Evolutionary conservation across 2,888 invertebrate genomes (phyloP).

Genomic region (Agonopterix subpropinquella): DNA sequence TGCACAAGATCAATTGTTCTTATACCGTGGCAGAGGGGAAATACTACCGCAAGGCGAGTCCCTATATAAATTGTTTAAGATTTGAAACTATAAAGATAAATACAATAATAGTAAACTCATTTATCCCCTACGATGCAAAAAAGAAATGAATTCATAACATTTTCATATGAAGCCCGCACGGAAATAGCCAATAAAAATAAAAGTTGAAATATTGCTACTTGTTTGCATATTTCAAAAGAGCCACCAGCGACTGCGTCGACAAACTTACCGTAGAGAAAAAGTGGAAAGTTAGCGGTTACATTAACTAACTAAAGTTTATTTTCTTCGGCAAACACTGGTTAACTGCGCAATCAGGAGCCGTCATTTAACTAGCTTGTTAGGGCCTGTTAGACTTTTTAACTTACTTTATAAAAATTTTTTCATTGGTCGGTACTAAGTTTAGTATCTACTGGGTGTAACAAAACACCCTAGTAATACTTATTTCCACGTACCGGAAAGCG

Average conservation of each 20-base stretch:
- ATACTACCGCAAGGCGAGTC: too few relatives aligned
- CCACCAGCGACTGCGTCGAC: conserved; percentile 13
- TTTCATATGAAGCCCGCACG: not conserved
- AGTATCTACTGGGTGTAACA: too few relatives aligned
- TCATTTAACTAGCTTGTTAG: conserved; percentile 41
- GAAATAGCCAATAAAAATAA: conserved; percentile 2
- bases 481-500: too few relatives aligned
- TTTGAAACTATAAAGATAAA: too few relatives aligned
- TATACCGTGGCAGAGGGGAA: too few relatives aligned
- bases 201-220: conserved; percentile 2
- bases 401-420: conserved; percentile 6
- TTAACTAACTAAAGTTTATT: conserved; percentile 28
- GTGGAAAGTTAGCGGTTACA: conserved; percentile 15
- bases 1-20: too few relatives aligned
- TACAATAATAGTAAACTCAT: too few relatives aligned
- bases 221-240: conserved; percentile 11
- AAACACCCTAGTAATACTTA: too few relatives aligned
- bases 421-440: not conserved
- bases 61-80: too few relatives aligned
- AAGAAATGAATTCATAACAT: too few relatives aligned
- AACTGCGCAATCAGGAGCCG: conserved; percentile 29
- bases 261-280: conserved; percentile 20
- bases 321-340: conserved; percentile 30
- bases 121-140: too few relatives aligned
- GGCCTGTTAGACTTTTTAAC: conserved; percentile 25